Percentiles rank a stretch among this genome's conserved stretches.
Evolutionary conservation across 2,888 invertebrate genomes (phyloP).

Genomic region (Lithophane leautieri): DNA sequence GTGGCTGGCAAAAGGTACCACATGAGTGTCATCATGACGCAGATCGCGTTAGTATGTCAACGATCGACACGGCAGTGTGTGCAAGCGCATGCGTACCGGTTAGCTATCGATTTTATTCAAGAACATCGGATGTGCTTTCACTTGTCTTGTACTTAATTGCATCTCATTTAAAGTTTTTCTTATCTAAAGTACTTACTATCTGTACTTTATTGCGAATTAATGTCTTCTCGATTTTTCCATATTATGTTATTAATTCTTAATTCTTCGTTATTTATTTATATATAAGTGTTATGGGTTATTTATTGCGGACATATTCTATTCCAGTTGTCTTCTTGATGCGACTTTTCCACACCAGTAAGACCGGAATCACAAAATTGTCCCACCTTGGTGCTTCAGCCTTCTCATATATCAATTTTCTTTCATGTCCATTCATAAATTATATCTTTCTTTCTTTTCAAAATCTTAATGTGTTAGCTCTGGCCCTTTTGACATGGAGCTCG

Average conservation of each 20-base stretch:
- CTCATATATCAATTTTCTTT: background rate
- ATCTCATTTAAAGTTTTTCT: constrained; percentile 51
- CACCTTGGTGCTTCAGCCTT: background rate
- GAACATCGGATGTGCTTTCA: constrained; percentile 75
- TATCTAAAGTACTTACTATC: constrained; percentile 11
- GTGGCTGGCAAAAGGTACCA: constrained; percentile 25
- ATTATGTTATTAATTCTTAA: background rate
- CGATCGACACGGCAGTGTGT: constrained; percentile 46
- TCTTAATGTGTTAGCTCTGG: background rate
- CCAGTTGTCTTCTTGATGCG: background rate
- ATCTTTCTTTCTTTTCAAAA: background rate
- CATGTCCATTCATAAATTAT: background rate
- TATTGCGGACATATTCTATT: background rate
- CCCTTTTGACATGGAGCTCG: background rate
- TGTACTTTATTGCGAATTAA: background rate
- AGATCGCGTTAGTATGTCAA: constrained; percentile 66
- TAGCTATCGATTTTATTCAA: constrained; percentile 73
- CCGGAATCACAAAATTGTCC: background rate
- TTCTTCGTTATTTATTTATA: background rate
- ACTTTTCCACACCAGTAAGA: background rate
- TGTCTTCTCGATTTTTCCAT: background rate
- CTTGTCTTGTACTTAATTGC: constrained; percentile 70
- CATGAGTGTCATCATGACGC: constrained; percentile 36
- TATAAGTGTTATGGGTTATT: background rate
- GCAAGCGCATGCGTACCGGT: constrained; percentile 55